A percentile compares a stretch with the other conserved stretches of the same genome.
Conservation (phyloP, 2,888 invertebrate genomes). For the Phorcus lineatus region DNA sequence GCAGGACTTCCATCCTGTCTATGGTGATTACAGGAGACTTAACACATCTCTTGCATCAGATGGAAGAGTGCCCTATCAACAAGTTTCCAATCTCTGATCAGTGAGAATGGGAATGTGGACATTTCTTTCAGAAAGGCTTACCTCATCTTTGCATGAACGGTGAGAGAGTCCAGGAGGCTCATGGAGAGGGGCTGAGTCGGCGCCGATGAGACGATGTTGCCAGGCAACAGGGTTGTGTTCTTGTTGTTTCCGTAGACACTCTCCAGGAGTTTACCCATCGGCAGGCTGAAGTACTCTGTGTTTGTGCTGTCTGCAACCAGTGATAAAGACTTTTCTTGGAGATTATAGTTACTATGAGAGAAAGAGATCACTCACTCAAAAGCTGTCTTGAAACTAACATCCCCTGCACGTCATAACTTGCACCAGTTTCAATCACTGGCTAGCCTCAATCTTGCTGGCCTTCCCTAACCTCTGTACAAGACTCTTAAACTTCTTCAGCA, state of each 20-base stretch:
- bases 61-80: too few relatives aligned
- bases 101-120: too few relatives aligned
- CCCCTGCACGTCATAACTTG: too few relatives aligned
- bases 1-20: too few relatives aligned
- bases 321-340: not conserved
- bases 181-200: constrained; percentile 93
- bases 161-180: constrained; percentile 93
- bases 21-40: not conserved
- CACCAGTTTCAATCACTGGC: too few relatives aligned
- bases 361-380: too few relatives aligned
- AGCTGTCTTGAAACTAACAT: too few relatives aligned
- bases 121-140: constrained; percentile 39
- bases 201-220: constrained; percentile 77
- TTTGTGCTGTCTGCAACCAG: constrained; percentile 81
- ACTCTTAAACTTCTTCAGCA: too few relatives aligned
- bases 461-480: too few relatives aligned
- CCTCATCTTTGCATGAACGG: constrained; percentile 97
- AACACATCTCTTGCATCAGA: not conserved
- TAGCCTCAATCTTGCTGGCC: too few relatives aligned
- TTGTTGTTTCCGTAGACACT: constrained; percentile 81
- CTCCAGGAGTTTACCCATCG: constrained; percentile 93
- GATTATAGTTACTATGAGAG: too few relatives aligned
- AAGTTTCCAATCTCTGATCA: too few relatives aligned
- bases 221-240: constrained; percentile 73
- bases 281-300: constrained; percentile 91